Base-by-base conservation (phyloP, 2,888 invertebrate genomes). In the Platerodrilus igneus region DNA sequence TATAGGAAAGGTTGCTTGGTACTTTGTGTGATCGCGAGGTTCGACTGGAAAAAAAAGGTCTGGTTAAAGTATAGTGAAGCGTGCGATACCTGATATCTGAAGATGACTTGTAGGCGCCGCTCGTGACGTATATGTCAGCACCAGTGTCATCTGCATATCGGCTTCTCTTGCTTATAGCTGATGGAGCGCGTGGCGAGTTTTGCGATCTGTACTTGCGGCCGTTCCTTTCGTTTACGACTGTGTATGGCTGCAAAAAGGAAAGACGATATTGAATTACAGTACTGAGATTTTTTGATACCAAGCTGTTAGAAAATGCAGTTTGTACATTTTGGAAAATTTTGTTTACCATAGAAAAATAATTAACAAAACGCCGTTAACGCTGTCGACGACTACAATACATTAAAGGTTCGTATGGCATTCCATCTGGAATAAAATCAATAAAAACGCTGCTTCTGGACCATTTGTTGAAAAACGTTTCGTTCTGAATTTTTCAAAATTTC, bases 81-180 rank as follows among this genome's bases (percentile, higher is more conserved):
- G n/a, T n/a, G n/a, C n/a, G 6, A 16, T 64, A 85, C 87, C 87
- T 88, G 59, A 86, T 79, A 68, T 88, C 87, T 3, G 87, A 87
- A 37, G 87, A 86, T 25, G 86, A 82, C 64, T 84, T 76, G 63
- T 84, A 85, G 9, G 86, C 86, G 8, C 81, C 86, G 64, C 86
- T 87, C 36, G 87, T 87, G 59, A 88, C 86, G 69, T 88, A 89
- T 41, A 88, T 86, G 58, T 89, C 88, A 8, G 85, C 85, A 19
- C 81, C 83, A 50, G 81, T 84, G 60, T 85, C n/a, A 60, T 85
- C 83, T 32, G 74, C 74, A 53, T 75, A 68, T 30, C 63, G 62
- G 43, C 66, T 66, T 37, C 69, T 69, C 76, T 66, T 63, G 73
- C 68, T 67, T 70, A 67, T 58, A 63, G 65, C 70, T 65, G 70